These are phyloP conservation scores for Arenaria interpres DNA, from an alignment of 2,113 vertebrate genomes.

Conservation along the genomic window DNA sequence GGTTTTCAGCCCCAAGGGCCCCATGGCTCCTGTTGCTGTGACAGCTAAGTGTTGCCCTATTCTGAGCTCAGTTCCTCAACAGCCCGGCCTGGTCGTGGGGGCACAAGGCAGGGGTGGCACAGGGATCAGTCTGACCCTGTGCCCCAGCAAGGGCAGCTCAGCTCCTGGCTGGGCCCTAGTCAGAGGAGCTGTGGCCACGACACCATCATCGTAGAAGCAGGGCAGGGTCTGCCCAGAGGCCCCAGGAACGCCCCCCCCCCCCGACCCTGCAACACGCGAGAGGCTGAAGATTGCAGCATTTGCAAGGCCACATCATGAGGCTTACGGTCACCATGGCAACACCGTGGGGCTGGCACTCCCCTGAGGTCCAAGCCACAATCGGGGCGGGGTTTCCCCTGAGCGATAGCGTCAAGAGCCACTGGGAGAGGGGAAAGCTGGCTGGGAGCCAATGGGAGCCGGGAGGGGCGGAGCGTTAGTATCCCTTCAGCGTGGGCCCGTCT, in stretches of 20 bases:
- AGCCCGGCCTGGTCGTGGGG: accelerated
- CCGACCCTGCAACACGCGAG: accelerated
- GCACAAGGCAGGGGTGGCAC: neutral
- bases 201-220: accelerated
- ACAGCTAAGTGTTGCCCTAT: neutral
- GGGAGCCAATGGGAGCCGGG: no score
- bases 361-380: accelerated
- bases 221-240: neutral
- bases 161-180: no score
- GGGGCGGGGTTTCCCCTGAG: neutral
- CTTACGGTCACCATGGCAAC: neutral
- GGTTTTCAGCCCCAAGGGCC: neutral
- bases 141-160: neutral
- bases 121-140: accelerated
- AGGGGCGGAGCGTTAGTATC: accelerated
- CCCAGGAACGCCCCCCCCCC: no score
- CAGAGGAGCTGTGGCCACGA: neutral
- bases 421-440: neutral
- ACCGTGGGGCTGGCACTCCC: accelerated
- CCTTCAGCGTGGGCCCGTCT: accelerated
- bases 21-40: accelerated
- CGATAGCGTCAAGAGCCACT: neutral
- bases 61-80: neutral
- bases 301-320: accelerated
- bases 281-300: neutral